These are phyloP conservation scores for Temnopleurus reevesii DNA, from an alignment of 53 echinoderm and acorn worm species.

Conservation along the genomic window DNA sequence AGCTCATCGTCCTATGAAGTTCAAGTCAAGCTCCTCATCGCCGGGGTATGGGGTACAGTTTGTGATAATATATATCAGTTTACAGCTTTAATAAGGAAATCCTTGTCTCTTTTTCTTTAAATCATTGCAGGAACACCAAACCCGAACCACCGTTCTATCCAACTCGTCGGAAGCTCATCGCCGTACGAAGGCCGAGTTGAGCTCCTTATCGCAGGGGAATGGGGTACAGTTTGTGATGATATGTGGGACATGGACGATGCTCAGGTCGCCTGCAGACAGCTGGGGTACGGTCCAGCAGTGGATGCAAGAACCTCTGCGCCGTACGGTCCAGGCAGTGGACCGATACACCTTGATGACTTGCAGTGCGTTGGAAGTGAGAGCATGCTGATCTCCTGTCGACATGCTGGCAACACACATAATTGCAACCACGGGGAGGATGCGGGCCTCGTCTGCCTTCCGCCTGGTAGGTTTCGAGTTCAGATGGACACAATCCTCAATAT, in stretches of 20 bases:
- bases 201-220: neutral
- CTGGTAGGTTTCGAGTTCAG: too few species aligned
- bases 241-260: slow-evolving; percentile 46
- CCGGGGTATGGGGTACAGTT: neutral
- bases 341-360: slow-evolving; percentile 42
- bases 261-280: slow-evolving; percentile 54
- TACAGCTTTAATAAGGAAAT: neutral
- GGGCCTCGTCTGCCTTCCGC: neutral
- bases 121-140: neutral
- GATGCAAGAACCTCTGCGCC: neutral
- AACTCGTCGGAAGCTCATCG: slow-evolving; percentile 23
- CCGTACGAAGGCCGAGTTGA: slow-evolving; percentile 51
- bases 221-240: slow-evolving; percentile 65
- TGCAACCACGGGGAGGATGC: slow-evolving; percentile 49
- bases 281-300: slow-evolving; percentile 45
- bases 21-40: neutral
- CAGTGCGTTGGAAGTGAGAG: slow-evolving; percentile 43
- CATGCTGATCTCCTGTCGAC: slow-evolving; percentile 12
- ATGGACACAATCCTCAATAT: too few species aligned
- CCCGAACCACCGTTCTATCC: neutral
- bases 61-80: neutral
- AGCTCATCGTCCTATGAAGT: neutral
- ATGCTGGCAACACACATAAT: neutral
- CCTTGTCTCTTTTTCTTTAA: neutral
- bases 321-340: slow-evolving; percentile 53